Evolutionary conservation across 2,888 invertebrate genomes (phyloP).

Genomic region (Meta bourneti): DNA sequence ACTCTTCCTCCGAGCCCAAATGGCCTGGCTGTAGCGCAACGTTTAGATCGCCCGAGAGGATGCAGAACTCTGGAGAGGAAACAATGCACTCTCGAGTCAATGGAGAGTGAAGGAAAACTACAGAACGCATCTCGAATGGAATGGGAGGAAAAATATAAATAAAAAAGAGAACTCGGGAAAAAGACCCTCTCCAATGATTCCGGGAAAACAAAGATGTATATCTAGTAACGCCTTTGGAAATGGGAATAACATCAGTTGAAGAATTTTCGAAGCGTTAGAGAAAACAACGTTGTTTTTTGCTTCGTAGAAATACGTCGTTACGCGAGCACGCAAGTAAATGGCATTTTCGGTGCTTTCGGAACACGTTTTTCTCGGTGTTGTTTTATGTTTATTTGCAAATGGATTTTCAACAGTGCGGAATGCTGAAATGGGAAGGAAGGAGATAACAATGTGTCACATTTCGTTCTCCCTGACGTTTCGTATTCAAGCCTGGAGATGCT

Average conservation of each 20-base stretch:
- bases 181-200: neutral
- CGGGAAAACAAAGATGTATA: conserved; percentile 52
- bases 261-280: conserved; percentile 28
- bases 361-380: conserved; percentile 16
- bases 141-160: neutral
- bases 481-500: neutral
- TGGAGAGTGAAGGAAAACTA: conserved; percentile 27
- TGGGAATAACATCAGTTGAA: conserved; percentile 2
- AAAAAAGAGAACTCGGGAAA: neutral
- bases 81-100: conserved; percentile 36
- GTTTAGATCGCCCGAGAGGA: neutral
- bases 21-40: neutral
- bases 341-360: conserved; percentile 34
- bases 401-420: conserved; percentile 50
- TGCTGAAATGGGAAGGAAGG: conserved; percentile 15
- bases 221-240: conserved; percentile 49
- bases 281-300: conserved; percentile 7
- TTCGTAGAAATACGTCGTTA: conserved; percentile 23
- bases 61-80: neutral
- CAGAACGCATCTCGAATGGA: neutral
- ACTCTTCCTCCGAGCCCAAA: neutral
- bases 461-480: neutral
- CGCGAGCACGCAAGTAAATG: conserved; percentile 44
- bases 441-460: conserved; percentile 56
- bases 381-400: conserved; percentile 42